phyloP scores from a whole-genome alignment of 2,797 vertebrate species.

The Pantherophis alleghaniensis region DNA sequence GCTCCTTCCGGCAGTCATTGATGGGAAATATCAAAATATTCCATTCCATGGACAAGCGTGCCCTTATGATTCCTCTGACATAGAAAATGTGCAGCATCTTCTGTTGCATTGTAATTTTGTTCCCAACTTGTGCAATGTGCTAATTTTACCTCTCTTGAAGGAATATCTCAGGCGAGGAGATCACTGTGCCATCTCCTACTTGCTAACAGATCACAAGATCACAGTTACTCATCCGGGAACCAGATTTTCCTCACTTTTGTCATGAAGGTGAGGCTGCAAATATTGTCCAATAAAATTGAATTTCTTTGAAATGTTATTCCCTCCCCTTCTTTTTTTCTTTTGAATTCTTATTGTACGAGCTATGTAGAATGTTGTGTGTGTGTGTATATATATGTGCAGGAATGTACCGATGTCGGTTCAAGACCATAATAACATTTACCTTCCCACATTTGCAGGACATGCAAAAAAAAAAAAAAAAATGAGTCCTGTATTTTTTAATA shows the following conservation, averaged over 20 bases:
- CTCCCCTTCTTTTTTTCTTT: background rate
- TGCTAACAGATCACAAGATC: background rate
- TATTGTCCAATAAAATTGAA: background rate
- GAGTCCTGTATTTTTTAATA: background rate
- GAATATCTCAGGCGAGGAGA: background rate
- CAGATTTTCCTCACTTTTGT: background rate
- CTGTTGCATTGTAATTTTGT: background rate
- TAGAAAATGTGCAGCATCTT: background rate
- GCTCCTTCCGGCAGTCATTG: background rate
- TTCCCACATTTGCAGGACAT: background rate
- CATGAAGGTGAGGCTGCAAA: background rate
- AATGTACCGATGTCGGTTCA: background rate
- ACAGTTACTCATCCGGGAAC: background rate
- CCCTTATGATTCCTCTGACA: background rate
- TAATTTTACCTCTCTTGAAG: background rate
- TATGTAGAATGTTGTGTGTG: background rate
- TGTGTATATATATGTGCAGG: background rate
- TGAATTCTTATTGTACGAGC: background rate
- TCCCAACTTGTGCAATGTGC: background rate
- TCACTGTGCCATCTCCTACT: background rate
- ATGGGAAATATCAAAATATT: background rate
- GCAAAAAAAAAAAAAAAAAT: background rate
- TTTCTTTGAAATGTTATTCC: background rate
- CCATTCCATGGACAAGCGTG: background rate
- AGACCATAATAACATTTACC: background rate